Percentiles rank a stretch among this genome's conserved stretches.
phyloP scores from a whole-genome alignment of 2,888 invertebrate species.

The Epirrhoe tristata region DNA sequence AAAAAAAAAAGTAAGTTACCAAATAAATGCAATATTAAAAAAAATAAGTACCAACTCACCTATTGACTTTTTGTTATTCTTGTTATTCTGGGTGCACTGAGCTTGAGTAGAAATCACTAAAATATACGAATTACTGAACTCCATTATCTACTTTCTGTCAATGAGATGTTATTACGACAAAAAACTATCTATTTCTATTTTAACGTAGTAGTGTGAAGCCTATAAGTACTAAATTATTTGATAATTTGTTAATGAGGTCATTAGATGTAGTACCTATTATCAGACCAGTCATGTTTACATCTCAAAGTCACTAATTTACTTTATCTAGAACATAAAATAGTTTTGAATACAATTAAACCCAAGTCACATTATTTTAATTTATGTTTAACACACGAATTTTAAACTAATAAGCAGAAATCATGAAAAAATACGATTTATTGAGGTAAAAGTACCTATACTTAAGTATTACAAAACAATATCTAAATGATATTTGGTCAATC shows the following conservation, averaged over 20 bases:
- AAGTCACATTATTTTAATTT: no score
- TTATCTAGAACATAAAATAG: no score
- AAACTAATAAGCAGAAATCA: slow-evolving; percentile 5
- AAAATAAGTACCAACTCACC: slow-evolving; percentile 17
- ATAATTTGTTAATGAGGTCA: slow-evolving; percentile 10
- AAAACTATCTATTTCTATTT: slow-evolving; percentile 6
- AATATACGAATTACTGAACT: slow-evolving; percentile 25
- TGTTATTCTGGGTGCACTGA: slow-evolving; percentile 13
- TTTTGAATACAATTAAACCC: no score
- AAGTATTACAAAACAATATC: slow-evolving; percentile 33
- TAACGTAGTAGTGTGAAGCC: neutral
- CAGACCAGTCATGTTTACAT: neutral
- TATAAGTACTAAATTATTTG: slow-evolving; percentile 15
- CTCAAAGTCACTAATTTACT: neutral
- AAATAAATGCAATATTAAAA: neutral
- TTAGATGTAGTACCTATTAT: neutral
- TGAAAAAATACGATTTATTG: slow-evolving; percentile 37
- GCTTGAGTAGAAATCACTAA: slow-evolving; percentile 21
- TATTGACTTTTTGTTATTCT: neutral
- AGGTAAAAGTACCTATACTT: slow-evolving; percentile 33
- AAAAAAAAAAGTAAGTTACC: no score
- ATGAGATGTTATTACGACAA: slow-evolving; percentile 17
- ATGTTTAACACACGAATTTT: no score
- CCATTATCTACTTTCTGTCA: slow-evolving; percentile 24
- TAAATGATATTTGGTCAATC: slow-evolving; percentile 27